Evolutionary conservation across 2,888 invertebrate species (phyloP).

Genomic region (Altica lythri): DNA sequence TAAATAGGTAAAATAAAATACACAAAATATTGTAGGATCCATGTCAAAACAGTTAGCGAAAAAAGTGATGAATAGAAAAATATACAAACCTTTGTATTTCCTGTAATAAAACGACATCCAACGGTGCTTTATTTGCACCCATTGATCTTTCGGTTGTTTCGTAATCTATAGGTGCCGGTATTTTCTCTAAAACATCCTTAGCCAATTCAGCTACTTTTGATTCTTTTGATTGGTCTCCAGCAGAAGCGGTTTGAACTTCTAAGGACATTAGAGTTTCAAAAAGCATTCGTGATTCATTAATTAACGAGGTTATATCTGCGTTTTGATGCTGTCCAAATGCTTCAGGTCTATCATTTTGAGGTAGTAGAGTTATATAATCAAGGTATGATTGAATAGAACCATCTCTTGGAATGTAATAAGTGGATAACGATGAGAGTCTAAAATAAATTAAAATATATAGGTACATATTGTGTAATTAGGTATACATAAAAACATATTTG

Average conservation of each 20-base stretch:
- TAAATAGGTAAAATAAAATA: no score
- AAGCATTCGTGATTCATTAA: slow-evolving; percentile 76
- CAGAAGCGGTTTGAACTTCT: slow-evolving; percentile 67
- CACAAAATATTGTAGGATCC: no score
- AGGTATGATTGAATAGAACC: slow-evolving; percentile 80
- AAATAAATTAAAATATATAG: slow-evolving; percentile 16
- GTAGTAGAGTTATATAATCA: slow-evolving; percentile 79
- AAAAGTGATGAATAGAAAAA: not conserved
- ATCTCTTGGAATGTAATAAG: slow-evolving; percentile 83
- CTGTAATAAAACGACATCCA: slow-evolving; percentile 84
- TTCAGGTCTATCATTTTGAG: slow-evolving; percentile 80
- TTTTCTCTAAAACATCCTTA: slow-evolving; percentile 71
- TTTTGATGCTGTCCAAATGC: slow-evolving; percentile 90
- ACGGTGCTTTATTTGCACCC: slow-evolving; percentile 73
- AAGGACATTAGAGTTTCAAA: slow-evolving; percentile 76
- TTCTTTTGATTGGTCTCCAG: slow-evolving; percentile 66
- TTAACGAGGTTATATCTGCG: slow-evolving; percentile 85
- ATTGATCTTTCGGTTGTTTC: slow-evolving; percentile 77
- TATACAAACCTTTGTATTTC: slow-evolving; percentile 62
- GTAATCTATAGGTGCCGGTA: slow-evolving; percentile 77
- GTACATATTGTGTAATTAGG: not conserved
- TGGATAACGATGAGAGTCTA: slow-evolving; percentile 73
- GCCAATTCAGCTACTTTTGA: slow-evolving; percentile 73
- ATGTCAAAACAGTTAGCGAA: no score
- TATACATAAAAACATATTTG: no score